Evolutionary conservation across 2,888 invertebrate species (phyloP).

Genomic region (Troides aeacus): DNA sequence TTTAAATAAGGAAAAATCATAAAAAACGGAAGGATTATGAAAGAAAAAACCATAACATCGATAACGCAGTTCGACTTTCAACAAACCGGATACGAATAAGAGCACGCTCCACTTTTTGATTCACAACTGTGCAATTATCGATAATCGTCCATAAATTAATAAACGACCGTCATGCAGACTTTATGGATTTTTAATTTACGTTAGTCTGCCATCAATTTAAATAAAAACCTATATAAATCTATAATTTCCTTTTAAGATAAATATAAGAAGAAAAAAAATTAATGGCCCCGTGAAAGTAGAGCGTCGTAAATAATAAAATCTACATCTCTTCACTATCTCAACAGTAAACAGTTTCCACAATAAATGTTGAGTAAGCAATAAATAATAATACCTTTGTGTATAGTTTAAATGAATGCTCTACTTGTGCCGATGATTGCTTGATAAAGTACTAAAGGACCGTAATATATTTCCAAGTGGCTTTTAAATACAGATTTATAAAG

Average conservation of each 20-base stretch:
- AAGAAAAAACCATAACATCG: not conserved
- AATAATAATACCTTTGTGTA: not conserved
- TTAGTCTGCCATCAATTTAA: not conserved
- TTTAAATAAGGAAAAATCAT: too few relatives aligned
- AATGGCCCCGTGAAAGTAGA: not conserved
- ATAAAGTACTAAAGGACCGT: constrained; percentile 4
- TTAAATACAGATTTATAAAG: not conserved
- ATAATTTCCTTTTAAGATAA: not conserved
- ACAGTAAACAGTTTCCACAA: not conserved
- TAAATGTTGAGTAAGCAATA: constrained; percentile 8
- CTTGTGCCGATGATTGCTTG: not conserved
- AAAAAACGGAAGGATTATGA: too few relatives aligned
- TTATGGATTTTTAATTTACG: constrained; percentile 13
- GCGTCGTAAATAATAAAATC: too few relatives aligned
- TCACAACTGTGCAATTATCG: constrained; percentile 3
- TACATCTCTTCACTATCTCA: not conserved
- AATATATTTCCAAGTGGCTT: constrained; percentile 1
- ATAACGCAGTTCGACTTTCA: not conserved
- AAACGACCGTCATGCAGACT: not conserved
- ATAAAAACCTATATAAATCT: not conserved
- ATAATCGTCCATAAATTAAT: constrained; percentile 8
- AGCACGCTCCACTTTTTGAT: constrained; percentile 17
- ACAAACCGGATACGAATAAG: constrained; percentile 3
- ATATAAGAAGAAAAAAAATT: not conserved
- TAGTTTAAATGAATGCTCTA: constrained; percentile 4